Base-by-base conservation (phyloP, 1,140 invertebrate genomes). In the Proales similis region DNA sequence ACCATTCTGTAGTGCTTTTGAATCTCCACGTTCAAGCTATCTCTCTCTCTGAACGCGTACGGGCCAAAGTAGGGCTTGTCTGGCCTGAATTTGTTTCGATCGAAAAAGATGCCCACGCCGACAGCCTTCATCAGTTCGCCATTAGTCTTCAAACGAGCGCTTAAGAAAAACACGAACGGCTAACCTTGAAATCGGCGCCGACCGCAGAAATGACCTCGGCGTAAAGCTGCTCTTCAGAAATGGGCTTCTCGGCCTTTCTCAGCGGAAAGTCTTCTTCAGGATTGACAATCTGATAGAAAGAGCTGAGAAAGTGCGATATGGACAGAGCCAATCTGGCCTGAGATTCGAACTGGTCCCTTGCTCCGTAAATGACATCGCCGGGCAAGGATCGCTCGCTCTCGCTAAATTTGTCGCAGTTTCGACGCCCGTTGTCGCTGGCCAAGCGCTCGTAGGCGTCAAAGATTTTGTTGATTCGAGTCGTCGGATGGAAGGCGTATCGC, bases 291-390 rank as follows among this genome's bases (percentile, higher is more conserved):
- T 95, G 91, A 63, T 93, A 74, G 73, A 93, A 95, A 14, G 86
- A 85, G 70, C 88, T 90, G 47, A 94, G 85, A 71, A 96, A 96
- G 73, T 97, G 94, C 0, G 92, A 86, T 48, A 96, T 77, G 51
- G 92, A 80, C 6, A 93, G 79, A 1, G 91, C 93, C 84, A 92
- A 93, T 74, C 90, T 86, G 4, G 91, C 92, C 79, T 94, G 87
- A 70, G 91, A 90, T 70, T 88, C 85, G 71, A 91, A 91, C 72
- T 90, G 90, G 63, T 85, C 83, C 66, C 89, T 82, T 0, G 85
- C 85, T 0, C 90, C 90, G 71, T 78, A 90, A 27, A 82, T 82
- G 45, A 92, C 82, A 48, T 76, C 74, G 0, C 73, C 74, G 0
- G 73, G 71, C 6, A 74, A 57, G 27, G 66, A 67, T 7, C 72